Conservation (phyloP, 2,888 invertebrate genomes). For the Phymatocera aterrima region DNA sequence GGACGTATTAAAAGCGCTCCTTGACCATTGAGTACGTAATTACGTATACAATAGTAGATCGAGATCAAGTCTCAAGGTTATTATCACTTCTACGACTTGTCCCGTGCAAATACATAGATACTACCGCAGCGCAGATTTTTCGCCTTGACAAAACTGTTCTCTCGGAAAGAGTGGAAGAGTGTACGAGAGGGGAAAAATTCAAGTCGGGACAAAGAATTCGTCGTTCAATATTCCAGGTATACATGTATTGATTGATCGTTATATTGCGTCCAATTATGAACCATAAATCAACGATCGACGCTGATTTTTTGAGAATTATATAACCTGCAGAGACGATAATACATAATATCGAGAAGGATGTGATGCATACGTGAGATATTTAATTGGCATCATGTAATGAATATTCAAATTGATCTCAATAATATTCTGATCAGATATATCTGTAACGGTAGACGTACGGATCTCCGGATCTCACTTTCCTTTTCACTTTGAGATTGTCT, state of each 20-base stretch:
- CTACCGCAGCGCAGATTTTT: not conserved
- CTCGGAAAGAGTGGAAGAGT: too few relatives aligned
- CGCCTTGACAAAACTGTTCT: too few relatives aligned
- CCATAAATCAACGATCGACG: too few relatives aligned
- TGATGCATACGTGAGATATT: not conserved
- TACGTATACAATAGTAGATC: too few relatives aligned
- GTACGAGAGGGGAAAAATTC: too few relatives aligned
- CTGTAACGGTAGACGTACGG: not conserved
- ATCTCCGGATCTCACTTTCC: conserved; percentile 34
- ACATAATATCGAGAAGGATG: not conserved
- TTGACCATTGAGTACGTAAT: conserved; percentile 34
- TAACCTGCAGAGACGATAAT: too few relatives aligned
- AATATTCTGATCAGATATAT: conserved; percentile 15
- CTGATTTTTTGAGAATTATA: too few relatives aligned
- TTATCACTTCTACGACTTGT: conserved; percentile 15
- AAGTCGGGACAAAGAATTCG: too few relatives aligned
- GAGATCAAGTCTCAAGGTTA: conserved; percentile 25
- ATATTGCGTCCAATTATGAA: too few relatives aligned
- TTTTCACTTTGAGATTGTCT: conserved; percentile 22
- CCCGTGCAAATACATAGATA: not conserved
- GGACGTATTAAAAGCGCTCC: not conserved
- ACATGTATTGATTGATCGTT: too few relatives aligned
- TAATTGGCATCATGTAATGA: conserved; percentile 28
- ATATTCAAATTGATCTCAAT: conserved; percentile 38
- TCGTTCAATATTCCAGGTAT: too few relatives aligned